A percentile compares a stretch with the other conserved stretches of the same genome.
Evolutionary conservation across 2,888 invertebrate species (phyloP).

Genomic region (Rhamnusium bicolor): DNA sequence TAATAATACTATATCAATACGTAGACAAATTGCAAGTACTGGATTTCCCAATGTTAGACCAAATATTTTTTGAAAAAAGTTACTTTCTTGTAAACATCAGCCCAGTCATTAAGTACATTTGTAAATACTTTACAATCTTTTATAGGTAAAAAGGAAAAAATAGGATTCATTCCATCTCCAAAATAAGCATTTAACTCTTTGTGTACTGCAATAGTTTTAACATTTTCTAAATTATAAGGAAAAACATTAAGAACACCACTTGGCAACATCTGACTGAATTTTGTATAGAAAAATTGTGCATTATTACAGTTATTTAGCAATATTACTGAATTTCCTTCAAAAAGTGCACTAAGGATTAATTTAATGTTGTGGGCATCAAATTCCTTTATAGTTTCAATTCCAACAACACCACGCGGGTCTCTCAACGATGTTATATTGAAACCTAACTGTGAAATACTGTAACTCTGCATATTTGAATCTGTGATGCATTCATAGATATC

Average conservation of each 20-base stretch:
- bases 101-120: slow-evolving; percentile 43
- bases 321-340: slow-evolving; percentile 65
- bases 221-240: slow-evolving; percentile 46
- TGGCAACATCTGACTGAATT: slow-evolving; percentile 54
- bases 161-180: slow-evolving; percentile 40
- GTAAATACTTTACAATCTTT: slow-evolving; percentile 50
- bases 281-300: slow-evolving; percentile 48
- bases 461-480: slow-evolving; percentile 1
- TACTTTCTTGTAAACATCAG: slow-evolving; percentile 51
- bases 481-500: slow-evolving; percentile 49
- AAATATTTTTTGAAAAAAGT: slow-evolving; percentile 62
- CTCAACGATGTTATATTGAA: slow-evolving; percentile 51
- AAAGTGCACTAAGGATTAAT: slow-evolving; percentile 58
- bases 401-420: slow-evolving; percentile 61
- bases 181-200: slow-evolving; percentile 54
- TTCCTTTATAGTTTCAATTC: slow-evolving; percentile 50
- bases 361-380: slow-evolving; percentile 43
- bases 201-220: slow-evolving; percentile 48
- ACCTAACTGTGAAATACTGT: slow-evolving; percentile 19
- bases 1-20: background rate
- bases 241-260: slow-evolving; percentile 53
- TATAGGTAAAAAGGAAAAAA: slow-evolving; percentile 40
- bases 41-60: slow-evolving; percentile 63
- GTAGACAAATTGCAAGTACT: slow-evolving; percentile 50
- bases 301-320: slow-evolving; percentile 49